Conservation (phyloP, 1,140 invertebrate genomes). For the Apolygus lucorum region DNA sequence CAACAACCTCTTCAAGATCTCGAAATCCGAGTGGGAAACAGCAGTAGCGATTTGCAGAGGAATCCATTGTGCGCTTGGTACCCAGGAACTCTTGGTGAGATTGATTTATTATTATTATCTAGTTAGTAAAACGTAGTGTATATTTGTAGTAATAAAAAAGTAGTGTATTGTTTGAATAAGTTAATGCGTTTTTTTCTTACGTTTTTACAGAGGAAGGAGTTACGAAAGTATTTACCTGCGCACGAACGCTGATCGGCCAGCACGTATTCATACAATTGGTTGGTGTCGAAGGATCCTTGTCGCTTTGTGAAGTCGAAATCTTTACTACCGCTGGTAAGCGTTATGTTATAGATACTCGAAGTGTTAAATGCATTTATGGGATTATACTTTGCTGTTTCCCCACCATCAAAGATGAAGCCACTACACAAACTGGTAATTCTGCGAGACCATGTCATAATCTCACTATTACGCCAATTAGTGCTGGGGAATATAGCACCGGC, state of each 20-base stretch:
- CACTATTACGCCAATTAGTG: no score
- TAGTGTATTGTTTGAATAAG: background rate
- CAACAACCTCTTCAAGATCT: constrained; percentile 83
- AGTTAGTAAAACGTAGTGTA: no score
- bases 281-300: constrained; percentile 79
- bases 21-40: constrained; percentile 85
- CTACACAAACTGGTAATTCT: no score
- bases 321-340: constrained; percentile 73
- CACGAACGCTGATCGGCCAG: constrained; percentile 69
- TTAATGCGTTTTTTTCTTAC: background rate
- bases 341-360: no score
- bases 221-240: constrained; percentile 83
- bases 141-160: no score
- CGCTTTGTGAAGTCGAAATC: constrained; percentile 83
- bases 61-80: constrained; percentile 90
- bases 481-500: no score
- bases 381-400: no score
- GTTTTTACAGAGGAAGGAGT: constrained; percentile 66
- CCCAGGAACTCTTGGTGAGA: constrained; percentile 76
- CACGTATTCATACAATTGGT: constrained; percentile 83
- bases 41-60: constrained; percentile 69
- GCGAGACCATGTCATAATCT: no score
- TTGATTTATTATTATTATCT: no score
- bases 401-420: no score
- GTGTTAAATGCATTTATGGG: no score